Conservation (phyloP, 35 echinoderm and acorn worm genomes). For the Eucidaris tribuloides region DNA sequence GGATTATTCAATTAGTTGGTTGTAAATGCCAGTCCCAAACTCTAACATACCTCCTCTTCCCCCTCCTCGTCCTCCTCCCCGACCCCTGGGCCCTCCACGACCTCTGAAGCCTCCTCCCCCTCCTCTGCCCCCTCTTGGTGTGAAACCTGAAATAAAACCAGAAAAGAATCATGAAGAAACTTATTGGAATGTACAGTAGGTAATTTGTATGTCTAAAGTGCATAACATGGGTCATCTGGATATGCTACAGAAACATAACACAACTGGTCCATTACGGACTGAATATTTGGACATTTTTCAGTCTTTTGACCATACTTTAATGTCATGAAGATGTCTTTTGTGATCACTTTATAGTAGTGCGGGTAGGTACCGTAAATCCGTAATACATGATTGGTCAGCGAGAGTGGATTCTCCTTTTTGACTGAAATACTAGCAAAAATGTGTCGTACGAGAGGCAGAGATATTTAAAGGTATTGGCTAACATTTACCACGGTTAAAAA, state of each 20-base stretch:
- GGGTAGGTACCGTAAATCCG: no score
- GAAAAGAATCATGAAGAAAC: neutral
- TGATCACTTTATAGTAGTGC: no score
- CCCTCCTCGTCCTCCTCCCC: constrained; percentile 49
- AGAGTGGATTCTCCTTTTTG: no score
- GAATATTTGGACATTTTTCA: neutral
- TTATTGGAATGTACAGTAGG: neutral
- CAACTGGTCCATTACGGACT: neutral
- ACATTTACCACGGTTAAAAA: no score
- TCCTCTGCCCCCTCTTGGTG: constrained; percentile 68
- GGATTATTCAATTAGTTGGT: neutral
- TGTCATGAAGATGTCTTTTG: neutral
- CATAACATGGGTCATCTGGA: neutral
- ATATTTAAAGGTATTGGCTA: no score
- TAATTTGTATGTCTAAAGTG: neutral
- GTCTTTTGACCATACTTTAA: neutral
- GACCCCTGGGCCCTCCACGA: constrained; percentile 34
- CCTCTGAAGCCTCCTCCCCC: constrained; percentile 39
- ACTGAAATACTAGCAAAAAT: no score
- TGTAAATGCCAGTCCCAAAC: neutral
- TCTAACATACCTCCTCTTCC: constrained; percentile 24
- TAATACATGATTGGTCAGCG: no score
- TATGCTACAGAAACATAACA: neutral
- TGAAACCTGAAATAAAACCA: constrained; percentile 50
- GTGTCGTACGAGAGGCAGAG: no score